phyloP scores from a whole-genome alignment of 1,140 invertebrate genomes.

The Diuraphis noxia region DNA sequence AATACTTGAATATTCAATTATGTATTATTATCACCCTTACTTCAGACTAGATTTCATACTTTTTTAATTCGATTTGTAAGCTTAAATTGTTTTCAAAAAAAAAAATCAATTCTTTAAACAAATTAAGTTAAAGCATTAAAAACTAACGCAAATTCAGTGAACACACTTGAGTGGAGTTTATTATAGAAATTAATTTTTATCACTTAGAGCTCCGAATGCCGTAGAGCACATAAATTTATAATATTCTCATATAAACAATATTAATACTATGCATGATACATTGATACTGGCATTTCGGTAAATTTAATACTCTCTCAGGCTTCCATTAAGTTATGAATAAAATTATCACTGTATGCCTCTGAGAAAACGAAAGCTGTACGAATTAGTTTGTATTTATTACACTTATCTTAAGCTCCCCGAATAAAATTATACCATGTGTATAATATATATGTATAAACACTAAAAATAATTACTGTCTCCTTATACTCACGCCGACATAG shows the following conservation, averaged over 20 bases:
- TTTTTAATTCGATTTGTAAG: conserved; percentile 12
- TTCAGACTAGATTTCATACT: neutral
- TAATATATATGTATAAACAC: neutral
- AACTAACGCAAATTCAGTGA: neutral
- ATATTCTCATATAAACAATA: conserved; percentile 38
- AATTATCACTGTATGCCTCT: conserved; percentile 19
- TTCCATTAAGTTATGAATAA: conserved; percentile 36
- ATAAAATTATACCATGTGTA: neutral
- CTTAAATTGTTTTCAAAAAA: neutral
- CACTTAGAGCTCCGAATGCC: neutral
- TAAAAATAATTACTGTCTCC: neutral
- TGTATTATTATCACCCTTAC: neutral
- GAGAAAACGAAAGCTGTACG: neutral
- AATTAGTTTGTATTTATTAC: conserved; percentile 42
- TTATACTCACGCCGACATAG: neutral
- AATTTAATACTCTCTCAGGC: conserved; percentile 34
- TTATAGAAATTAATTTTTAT: conserved; percentile 47
- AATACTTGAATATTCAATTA: conserved; percentile 12
- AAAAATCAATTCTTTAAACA: neutral
- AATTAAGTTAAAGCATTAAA: neutral
- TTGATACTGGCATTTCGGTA: conserved; percentile 19
- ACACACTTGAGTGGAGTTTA: conserved; percentile 3
- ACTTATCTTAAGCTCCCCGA: neutral
- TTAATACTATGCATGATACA: conserved; percentile 28
- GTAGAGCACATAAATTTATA: conserved; percentile 25